Conservation (phyloP, 2,888 invertebrate genomes). For the Tenthredo amoena region DNA sequence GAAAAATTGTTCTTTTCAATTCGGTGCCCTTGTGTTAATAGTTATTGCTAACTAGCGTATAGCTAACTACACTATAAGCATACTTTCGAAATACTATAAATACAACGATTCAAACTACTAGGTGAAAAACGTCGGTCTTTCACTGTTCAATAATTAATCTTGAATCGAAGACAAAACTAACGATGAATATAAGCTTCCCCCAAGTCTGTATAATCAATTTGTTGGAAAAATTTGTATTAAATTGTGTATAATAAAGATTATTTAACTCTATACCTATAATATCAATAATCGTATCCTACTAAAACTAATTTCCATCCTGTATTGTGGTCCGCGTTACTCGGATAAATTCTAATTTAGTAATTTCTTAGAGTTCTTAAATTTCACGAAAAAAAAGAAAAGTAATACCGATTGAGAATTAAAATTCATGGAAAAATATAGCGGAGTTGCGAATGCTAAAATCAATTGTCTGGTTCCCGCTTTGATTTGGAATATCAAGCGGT, state of each 20-base stretch:
- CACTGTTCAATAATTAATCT: constrained; percentile 20
- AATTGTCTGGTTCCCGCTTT: not conserved
- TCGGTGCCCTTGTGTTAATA: constrained; percentile 7
- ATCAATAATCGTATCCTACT: not conserved
- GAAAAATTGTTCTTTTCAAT: not conserved
- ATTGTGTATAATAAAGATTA: constrained; percentile 48
- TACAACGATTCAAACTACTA: constrained; percentile 17
- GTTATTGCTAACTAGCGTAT: not conserved
- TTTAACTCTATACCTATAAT: constrained; percentile 25
- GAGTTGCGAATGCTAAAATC: not conserved
- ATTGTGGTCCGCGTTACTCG: not conserved
- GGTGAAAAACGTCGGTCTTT: not conserved
- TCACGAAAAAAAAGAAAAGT: not conserved
- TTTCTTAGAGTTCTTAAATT: not conserved
- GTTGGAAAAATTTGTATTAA: constrained; percentile 48
- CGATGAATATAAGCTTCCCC: constrained; percentile 7
- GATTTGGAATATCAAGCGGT: not conserved
- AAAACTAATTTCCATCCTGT: not conserved
- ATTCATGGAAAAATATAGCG: not conserved
- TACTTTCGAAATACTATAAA: not conserved
- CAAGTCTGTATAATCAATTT: constrained; percentile 38
- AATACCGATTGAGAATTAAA: not conserved
- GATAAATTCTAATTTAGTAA: not conserved
- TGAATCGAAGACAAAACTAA: not conserved
- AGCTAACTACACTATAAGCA: not conserved